These are phyloP conservation scores for Chelon labrosus DNA, from an alignment of 2,797 vertebrate species.

Conservation along the genomic window DNA sequence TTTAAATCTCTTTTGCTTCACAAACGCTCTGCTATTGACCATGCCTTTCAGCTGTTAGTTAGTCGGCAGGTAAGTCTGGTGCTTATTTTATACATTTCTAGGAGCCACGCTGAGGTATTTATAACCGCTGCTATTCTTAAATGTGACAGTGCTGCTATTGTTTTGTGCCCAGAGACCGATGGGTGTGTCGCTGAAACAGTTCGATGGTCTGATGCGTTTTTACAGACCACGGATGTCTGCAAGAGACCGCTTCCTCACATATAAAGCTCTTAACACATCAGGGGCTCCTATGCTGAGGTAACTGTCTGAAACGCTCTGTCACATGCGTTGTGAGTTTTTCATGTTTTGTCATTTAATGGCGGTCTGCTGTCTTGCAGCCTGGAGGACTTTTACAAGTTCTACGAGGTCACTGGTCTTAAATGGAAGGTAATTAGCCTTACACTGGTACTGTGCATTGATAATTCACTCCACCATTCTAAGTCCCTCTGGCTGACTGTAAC, in stretches of 20 bases:
- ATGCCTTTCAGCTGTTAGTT: slow-evolving; percentile 92
- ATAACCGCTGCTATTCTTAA: not conserved
- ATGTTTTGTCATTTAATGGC: not conserved
- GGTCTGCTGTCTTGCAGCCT: slow-evolving; percentile 83
- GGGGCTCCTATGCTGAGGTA: slow-evolving; percentile 90
- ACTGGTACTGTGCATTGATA: not conserved
- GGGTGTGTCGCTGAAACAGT: slow-evolving; percentile 94
- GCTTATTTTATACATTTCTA: not conserved
- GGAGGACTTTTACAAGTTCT: slow-evolving; percentile 96
- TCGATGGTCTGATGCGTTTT: slow-evolving; percentile 96
- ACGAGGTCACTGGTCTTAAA: slow-evolving; percentile 95
- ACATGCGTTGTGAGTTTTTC: not conserved
- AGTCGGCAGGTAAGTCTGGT: slow-evolving; percentile 88
- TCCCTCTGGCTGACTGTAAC: slow-evolving; percentile 1
- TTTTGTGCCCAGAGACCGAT: slow-evolving; percentile 85
- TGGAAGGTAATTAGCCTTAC: slow-evolving; percentile 89
- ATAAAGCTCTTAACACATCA: slow-evolving; percentile 93
- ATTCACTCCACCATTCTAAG: not conserved
- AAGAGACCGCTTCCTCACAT: slow-evolving; percentile 93
- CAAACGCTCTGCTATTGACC: slow-evolving; percentile 93
- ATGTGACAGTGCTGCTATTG: not conserved
- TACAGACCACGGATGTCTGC: slow-evolving; percentile 94
- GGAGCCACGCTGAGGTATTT: not conserved
- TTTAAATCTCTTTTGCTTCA: slow-evolving; percentile 97
- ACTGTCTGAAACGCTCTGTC: not conserved